Conservation (phyloP, 2,113 vertebrate species). For the Psophia crepitans region DNA sequence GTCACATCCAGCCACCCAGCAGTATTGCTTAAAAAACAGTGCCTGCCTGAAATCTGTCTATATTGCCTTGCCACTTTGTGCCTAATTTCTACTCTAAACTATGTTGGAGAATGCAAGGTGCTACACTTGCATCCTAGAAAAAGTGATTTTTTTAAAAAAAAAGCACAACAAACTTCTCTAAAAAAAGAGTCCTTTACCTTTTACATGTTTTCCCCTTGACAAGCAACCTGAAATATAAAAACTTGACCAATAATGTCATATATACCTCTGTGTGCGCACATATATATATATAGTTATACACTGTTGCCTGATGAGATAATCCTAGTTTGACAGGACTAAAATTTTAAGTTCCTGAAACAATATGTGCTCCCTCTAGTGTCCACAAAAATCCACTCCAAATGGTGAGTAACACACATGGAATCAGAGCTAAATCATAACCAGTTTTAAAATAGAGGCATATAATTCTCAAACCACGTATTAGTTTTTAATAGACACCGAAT, state of each 20-base stretch:
- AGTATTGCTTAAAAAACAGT: background rate
- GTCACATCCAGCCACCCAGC: background rate
- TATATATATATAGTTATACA: too few relatives aligned
- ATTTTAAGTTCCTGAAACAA: background rate
- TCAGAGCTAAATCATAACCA: background rate
- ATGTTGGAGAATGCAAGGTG: background rate
- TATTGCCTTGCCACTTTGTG: background rate
- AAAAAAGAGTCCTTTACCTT: background rate
- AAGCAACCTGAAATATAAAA: background rate
- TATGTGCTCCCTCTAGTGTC: constrained; percentile 59
- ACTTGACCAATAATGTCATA: background rate
- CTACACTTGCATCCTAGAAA: background rate
- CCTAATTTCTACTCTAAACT: background rate
- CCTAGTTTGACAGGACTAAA: background rate
- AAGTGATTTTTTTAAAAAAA: too few relatives aligned
- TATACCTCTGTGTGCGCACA: too few relatives aligned
- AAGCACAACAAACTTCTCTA: too few relatives aligned
- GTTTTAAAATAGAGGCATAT: background rate
- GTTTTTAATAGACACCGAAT: background rate
- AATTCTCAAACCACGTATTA: too few relatives aligned
- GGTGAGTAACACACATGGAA: background rate
- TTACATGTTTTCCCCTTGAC: background rate
- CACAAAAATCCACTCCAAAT: constrained; percentile 2
- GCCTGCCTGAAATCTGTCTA: background rate
- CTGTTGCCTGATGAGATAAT: background rate